Percentiles rank a stretch among this genome's conserved stretches.
Conservation (phyloP, 2,888 invertebrate genomes). For the Melanophora roralis region DNA sequence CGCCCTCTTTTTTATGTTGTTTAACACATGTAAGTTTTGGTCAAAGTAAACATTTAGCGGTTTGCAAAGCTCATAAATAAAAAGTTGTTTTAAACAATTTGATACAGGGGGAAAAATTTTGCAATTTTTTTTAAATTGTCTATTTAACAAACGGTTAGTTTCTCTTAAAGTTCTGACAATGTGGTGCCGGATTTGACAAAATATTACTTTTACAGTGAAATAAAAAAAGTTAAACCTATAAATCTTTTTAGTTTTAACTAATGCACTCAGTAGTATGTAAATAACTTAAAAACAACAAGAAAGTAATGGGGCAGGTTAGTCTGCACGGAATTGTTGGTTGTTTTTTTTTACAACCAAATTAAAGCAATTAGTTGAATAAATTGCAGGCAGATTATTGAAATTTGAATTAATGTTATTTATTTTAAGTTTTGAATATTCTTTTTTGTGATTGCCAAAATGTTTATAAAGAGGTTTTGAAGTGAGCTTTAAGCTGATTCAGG, state of each 20-base stretch:
- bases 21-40: slow-evolving; percentile 21
- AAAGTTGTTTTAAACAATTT: slow-evolving; percentile 50
- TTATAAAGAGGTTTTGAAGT: no score
- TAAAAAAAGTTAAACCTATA: slow-evolving; percentile 52
- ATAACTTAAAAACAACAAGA: no score
- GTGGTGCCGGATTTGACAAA: neutral
- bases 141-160: slow-evolving; percentile 34
- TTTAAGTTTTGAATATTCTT: no score
- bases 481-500: no score
- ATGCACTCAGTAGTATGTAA: neutral
- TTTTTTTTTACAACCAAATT: no score
- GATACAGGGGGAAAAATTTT: slow-evolving; percentile 11
- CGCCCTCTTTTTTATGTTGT: neutral
- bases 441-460: no score
- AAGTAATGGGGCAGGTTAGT: slow-evolving; percentile 33
- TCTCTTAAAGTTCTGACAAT: neutral
- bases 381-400: no score
- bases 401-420: no score
- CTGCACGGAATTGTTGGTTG: no score
- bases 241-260: slow-evolving; percentile 4
- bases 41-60: slow-evolving; percentile 48
- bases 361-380: no score
- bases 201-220: slow-evolving; percentile 34
- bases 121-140: slow-evolving; percentile 41
- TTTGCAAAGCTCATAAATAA: slow-evolving; percentile 42